These are phyloP conservation scores for Agrochola circellaris DNA, from an alignment of 2,888 invertebrate genomes.

Conservation along the genomic window DNA sequence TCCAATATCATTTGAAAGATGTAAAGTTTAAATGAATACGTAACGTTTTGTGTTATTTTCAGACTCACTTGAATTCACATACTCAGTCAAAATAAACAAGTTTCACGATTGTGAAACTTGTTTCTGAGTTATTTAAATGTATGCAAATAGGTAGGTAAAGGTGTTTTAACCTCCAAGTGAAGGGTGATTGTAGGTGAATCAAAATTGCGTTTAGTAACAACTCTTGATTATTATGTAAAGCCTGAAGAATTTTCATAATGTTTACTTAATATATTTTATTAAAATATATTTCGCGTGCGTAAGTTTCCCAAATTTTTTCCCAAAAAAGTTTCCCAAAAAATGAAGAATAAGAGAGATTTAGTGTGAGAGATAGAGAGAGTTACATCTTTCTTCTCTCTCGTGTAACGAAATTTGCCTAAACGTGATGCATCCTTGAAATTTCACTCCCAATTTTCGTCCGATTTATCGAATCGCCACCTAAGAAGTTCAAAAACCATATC, in stretches of 20 bases:
- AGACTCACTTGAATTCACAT: background rate
- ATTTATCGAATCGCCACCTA: too few relatives aligned
- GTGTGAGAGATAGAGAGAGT: too few relatives aligned
- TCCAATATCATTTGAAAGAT: background rate
- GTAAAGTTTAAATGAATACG: background rate
- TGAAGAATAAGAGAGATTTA: too few relatives aligned
- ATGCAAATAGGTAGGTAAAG: background rate
- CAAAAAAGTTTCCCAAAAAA: too few relatives aligned
- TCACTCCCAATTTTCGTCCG: too few relatives aligned
- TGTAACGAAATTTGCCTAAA: too few relatives aligned
- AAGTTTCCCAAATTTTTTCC: too few relatives aligned
- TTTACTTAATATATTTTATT: too few relatives aligned
- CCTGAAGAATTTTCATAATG: background rate
- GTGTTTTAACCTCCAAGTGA: background rate
- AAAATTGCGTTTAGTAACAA: background rate
- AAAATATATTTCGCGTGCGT: too few relatives aligned
- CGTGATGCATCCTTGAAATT: too few relatives aligned
- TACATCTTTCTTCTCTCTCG: too few relatives aligned
- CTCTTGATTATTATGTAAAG: background rate
- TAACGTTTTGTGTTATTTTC: background rate
- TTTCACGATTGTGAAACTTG: background rate
- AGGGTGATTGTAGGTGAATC: background rate
- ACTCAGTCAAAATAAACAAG: background rate
- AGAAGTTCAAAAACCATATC: too few relatives aligned
- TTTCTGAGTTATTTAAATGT: slow-evolving; percentile 5